Conservation (phyloP, 2,113 vertebrate genomes). For the Chaenocephalus aceratus region DNA sequence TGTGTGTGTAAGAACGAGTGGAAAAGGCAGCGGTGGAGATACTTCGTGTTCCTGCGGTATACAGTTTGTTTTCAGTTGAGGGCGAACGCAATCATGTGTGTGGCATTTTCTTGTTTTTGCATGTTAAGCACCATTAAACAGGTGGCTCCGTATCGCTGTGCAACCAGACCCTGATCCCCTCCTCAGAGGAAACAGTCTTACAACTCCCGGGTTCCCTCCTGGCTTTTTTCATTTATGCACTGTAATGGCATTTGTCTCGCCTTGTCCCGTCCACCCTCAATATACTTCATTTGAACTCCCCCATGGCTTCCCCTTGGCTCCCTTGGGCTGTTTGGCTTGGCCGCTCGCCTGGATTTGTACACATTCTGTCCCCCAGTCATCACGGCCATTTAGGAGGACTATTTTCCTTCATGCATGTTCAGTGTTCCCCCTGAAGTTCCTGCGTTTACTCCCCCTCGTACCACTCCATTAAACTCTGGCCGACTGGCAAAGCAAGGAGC, state of each 20-base stretch:
- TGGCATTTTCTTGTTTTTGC: slow-evolving; percentile 50
- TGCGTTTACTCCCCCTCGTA: slow-evolving; percentile 49
- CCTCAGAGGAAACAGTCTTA: slow-evolving; percentile 44
- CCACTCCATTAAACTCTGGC: slow-evolving; percentile 62
- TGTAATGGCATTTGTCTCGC: slow-evolving; percentile 60
- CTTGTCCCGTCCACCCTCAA: slow-evolving; percentile 34
- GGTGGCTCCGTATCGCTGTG: slow-evolving; percentile 66
- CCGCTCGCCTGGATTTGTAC: slow-evolving; percentile 42
- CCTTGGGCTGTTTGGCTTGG: slow-evolving; percentile 73
- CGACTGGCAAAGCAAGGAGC: slow-evolving; percentile 44
- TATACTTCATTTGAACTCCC: slow-evolving; percentile 60
- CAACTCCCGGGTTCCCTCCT: slow-evolving; percentile 52
- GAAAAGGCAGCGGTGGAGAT: slow-evolving; percentile 18
- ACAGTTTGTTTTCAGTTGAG: slow-evolving; percentile 41
- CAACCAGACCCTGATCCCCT: slow-evolving; percentile 49
- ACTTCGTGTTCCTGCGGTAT: slow-evolving; percentile 17
- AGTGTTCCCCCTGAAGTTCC: slow-evolving; percentile 38
- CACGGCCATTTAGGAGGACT: slow-evolving; percentile 57
- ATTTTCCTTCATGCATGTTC: slow-evolving; percentile 71
- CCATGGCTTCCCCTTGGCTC: slow-evolving; percentile 43
- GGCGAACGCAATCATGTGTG: slow-evolving; percentile 16
- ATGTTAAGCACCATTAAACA: slow-evolving; percentile 74
- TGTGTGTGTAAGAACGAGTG: slow-evolving; percentile 28
- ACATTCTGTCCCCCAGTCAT: slow-evolving; percentile 54
- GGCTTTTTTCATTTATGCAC: slow-evolving; percentile 49